Evolutionary conservation across 2,888 invertebrate species (phyloP).

Genomic region (Netelia inedita): DNA sequence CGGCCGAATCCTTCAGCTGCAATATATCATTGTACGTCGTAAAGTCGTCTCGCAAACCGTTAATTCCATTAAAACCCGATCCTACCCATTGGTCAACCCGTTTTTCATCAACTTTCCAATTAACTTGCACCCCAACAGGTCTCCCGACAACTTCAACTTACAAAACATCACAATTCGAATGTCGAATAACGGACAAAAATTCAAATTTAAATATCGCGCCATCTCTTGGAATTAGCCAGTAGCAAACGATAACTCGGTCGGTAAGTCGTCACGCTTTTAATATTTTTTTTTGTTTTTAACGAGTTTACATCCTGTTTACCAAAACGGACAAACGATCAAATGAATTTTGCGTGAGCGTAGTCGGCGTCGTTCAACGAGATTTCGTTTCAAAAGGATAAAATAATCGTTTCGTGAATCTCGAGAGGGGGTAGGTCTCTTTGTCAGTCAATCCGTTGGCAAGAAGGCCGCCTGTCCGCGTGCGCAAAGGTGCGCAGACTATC

Average conservation of each 20-base stretch:
- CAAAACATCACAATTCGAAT: neutral
- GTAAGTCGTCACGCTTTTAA: neutral
- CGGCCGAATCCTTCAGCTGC: constrained; percentile 64
- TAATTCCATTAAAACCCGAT: constrained; percentile 32
- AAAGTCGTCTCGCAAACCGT: constrained; percentile 7
- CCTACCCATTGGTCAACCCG: neutral
- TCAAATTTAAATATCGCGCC: no score
- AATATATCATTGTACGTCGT: constrained; percentile 62
- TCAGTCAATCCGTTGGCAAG: constrained; percentile 39
- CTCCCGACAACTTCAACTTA: neutral
- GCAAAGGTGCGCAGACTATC: constrained; percentile 54
- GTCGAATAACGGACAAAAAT: neutral
- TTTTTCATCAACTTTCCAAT: neutral
- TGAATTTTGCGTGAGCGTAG: constrained; percentile 17
- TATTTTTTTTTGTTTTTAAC: neutral
- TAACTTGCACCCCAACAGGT: neutral
- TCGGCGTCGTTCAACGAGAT: constrained; percentile 44
- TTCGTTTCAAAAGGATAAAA: constrained; percentile 49
- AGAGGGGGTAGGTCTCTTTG: constrained; percentile 10
- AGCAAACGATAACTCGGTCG: neutral
- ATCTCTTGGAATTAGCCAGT: no score
- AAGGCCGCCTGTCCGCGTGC: constrained; percentile 18
- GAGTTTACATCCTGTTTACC: neutral
- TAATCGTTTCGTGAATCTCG: constrained; percentile 22
- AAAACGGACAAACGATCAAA: constrained; percentile 12